Evolutionary conservation across 2,797 vertebrate species (phyloP).

Genomic region (Rhyacichthys aspro): DNA sequence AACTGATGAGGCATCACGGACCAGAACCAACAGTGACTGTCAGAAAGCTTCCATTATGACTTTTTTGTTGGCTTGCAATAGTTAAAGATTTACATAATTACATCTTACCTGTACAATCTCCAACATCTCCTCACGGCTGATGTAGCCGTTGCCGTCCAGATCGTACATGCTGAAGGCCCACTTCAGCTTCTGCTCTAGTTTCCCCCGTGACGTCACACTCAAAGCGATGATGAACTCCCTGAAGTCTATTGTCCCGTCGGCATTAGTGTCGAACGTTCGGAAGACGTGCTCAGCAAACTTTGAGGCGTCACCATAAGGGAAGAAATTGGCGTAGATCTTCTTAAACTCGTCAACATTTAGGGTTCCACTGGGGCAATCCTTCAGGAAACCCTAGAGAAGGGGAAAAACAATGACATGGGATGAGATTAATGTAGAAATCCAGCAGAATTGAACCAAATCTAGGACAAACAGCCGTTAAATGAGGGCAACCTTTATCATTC

Average conservation of each 20-base stretch:
- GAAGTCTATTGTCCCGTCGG: constrained; percentile 86
- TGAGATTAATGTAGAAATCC: background rate
- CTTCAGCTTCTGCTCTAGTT: constrained; percentile 87
- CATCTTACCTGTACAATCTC: constrained; percentile 86
- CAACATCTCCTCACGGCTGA: constrained; percentile 86
- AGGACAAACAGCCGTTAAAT: no score
- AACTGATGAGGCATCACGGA: no score
- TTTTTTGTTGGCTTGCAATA: background rate
- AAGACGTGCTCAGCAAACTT: constrained; percentile 88
- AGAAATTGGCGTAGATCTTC: constrained; percentile 88
- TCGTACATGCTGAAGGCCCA: constrained; percentile 90
- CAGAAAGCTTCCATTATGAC: no score
- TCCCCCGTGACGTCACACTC: constrained; percentile 85
- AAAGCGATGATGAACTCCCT: constrained; percentile 88
- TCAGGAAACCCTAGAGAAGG: constrained; percentile 83
- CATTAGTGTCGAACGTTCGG: constrained; percentile 86
- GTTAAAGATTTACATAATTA: background rate
- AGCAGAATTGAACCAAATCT: background rate
- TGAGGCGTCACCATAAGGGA: constrained; percentile 86
- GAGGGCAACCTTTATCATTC: background rate
- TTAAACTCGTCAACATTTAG: constrained; percentile 88
- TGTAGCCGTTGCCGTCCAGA: constrained; percentile 86
- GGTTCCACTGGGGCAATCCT: constrained; percentile 85
- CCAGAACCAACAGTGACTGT: no score
- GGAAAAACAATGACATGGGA: background rate